These are phyloP conservation scores for Xiphorhynchus elegans DNA, from an alignment of 2,113 vertebrate genomes.

Conservation along the genomic window DNA sequence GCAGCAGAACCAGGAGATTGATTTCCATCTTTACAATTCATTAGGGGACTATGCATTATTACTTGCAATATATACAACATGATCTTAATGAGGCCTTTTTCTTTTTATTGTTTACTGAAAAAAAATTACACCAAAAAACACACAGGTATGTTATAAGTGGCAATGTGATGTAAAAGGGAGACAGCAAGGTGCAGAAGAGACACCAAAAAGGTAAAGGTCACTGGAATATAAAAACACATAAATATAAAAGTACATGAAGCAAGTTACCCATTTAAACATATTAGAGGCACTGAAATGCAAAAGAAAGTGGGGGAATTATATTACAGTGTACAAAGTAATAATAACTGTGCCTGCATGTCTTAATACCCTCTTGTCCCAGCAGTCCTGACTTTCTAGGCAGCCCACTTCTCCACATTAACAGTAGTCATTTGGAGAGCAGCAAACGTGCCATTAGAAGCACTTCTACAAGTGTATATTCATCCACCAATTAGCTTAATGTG, in stretches of 20 bases:
- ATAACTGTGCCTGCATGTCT: conserved; percentile 78
- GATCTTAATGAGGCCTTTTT: conserved; percentile 61
- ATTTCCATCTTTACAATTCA: conserved; percentile 76
- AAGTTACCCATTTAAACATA: conserved; percentile 20
- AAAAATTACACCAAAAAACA: background rate
- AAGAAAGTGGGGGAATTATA: conserved; percentile 65
- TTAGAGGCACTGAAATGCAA: conserved; percentile 41
- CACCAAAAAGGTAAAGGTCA: background rate
- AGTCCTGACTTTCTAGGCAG: conserved; percentile 86
- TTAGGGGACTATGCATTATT: conserved; percentile 72
- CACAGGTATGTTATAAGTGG: background rate
- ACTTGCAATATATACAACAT: conserved; percentile 68
- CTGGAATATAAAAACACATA: background rate
- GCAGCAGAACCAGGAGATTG: conserved; percentile 63
- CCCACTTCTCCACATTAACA: conserved; percentile 92
- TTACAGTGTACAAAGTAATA: conserved; percentile 77
- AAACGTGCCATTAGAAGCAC: conserved; percentile 99
- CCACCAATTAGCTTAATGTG: conserved; percentile 99
- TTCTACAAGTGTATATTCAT: conserved; percentile 99
- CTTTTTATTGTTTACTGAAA: conserved; percentile 61
- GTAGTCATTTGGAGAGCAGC: conserved; percentile 91
- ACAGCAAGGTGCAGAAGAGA: background rate
- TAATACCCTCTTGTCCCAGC: conserved; percentile 84
- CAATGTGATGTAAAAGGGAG: background rate
- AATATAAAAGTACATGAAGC: background rate